phyloP scores from a whole-genome alignment of 2,113 vertebrate species.

The Hydrolagus affinis region DNA sequence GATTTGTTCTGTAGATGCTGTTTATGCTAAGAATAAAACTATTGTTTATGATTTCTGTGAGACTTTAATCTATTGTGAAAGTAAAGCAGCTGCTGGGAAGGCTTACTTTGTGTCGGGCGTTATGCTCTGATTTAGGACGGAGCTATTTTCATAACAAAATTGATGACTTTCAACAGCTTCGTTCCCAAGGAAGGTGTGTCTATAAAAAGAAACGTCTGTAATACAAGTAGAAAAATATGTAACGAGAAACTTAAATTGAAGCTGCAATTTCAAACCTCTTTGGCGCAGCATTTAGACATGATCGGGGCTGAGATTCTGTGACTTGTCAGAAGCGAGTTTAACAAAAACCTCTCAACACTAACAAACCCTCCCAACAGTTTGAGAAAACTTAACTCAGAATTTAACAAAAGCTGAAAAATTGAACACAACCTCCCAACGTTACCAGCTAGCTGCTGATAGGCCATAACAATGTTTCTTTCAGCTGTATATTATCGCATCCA shows the following conservation, averaged over 20 bases:
- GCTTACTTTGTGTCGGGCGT: not conserved
- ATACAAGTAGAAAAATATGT: not conserved
- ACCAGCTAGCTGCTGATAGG: not conserved
- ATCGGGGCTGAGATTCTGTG: not conserved
- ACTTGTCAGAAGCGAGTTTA: not conserved
- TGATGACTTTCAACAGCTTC: not conserved
- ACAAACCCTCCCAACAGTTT: too few relatives aligned
- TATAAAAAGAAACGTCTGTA: not conserved
- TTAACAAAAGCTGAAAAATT: too few relatives aligned
- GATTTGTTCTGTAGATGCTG: not conserved
- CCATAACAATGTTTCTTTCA: not conserved
- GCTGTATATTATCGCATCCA: not conserved
- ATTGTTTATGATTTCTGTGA: not conserved
- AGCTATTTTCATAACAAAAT: not conserved
- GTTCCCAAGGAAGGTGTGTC: not conserved
- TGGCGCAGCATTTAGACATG: not conserved
- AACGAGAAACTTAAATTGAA: not conserved
- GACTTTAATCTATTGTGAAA: not conserved
- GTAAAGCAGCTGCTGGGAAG: conserved; percentile 25
- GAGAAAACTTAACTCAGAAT: too few relatives aligned
- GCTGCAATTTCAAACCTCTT: not conserved
- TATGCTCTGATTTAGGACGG: not conserved
- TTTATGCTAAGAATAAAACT: not conserved
- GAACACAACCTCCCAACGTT: too few relatives aligned
- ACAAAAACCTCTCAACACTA: not conserved